Conservation (phyloP, 1,140 invertebrate genomes). For the Zaprionus gabonicus region DNA sequence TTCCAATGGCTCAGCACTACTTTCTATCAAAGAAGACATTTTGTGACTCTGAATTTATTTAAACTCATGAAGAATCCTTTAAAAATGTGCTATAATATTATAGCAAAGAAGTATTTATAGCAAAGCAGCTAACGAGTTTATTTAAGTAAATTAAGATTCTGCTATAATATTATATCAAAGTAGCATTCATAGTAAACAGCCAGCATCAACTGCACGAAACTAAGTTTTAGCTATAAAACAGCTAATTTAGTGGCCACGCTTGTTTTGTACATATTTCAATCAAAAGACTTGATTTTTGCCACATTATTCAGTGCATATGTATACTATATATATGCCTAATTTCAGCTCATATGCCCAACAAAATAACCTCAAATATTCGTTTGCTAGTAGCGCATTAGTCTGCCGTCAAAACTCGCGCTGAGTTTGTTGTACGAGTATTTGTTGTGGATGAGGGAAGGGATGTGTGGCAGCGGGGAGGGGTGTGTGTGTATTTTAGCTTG, state of each 20-base stretch:
- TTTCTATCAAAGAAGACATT: not conserved
- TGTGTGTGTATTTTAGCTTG: conserved; percentile 46
- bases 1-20: not conserved
- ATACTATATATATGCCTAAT: not conserved
- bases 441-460: not conserved
- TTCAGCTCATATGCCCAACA: not conserved
- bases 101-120: not conserved
- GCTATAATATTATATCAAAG: too few species aligned
- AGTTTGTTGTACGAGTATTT: not conserved
- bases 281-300: not conserved
- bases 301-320: not conserved
- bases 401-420: not conserved
- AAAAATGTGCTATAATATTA: not conserved
- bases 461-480: not conserved
- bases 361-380: not conserved
- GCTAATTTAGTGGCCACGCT: not conserved
- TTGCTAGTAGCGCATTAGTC: not conserved
- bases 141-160: too few species aligned
- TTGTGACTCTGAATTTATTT: too few species aligned
- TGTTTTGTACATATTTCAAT: not conserved
- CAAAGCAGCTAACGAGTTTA: too few species aligned
- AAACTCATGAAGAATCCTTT: too few species aligned
- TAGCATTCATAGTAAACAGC: too few species aligned
- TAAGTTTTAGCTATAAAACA: too few species aligned
- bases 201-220: too few species aligned